Evolutionary conservation across 2,888 invertebrate species (phyloP).

Genomic region (Oxytorus armatus): DNA sequence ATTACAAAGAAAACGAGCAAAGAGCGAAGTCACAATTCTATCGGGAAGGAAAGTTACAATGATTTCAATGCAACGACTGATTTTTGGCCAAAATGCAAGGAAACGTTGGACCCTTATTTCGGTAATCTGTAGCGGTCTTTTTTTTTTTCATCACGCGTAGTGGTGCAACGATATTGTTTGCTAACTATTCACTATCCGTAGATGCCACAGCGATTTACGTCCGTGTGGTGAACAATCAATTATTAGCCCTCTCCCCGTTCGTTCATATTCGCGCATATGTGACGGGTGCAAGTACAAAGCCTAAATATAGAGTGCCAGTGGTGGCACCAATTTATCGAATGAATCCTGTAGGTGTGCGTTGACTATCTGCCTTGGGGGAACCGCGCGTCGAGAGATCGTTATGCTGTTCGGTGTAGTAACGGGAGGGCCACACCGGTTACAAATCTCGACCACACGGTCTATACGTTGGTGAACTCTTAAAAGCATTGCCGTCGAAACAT

Average conservation of each 20-base stretch:
- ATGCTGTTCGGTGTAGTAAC: constrained; percentile 75
- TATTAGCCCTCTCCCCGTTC: constrained; percentile 59
- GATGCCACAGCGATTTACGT: constrained; percentile 38
- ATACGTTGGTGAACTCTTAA: constrained; percentile 59
- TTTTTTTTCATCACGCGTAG: neutral
- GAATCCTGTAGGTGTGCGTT: constrained; percentile 80
- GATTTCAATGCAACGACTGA: too few relatives aligned
- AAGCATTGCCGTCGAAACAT: constrained; percentile 21
- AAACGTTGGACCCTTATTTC: too few relatives aligned
- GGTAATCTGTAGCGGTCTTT: too few relatives aligned
- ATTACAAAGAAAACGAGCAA: too few relatives aligned
- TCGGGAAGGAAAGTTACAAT: too few relatives aligned
- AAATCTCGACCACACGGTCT: constrained; percentile 74
- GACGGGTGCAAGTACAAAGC: constrained; percentile 62
- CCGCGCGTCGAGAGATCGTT: constrained; percentile 62
- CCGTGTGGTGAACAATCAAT: constrained; percentile 48
- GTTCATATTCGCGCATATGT: constrained; percentile 48
- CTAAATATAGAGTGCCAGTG: constrained; percentile 83
- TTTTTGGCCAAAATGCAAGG: too few relatives aligned
- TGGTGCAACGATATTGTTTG: constrained; percentile 5
- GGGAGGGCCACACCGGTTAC: constrained; percentile 73
- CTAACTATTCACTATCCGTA: constrained; percentile 11
- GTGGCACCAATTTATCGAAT: constrained; percentile 83
- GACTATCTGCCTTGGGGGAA: constrained; percentile 74
- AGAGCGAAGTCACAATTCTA: too few relatives aligned